Evolutionary conservation across 2,888 invertebrate genomes (phyloP).

Genomic region (Atherix ibis): DNA sequence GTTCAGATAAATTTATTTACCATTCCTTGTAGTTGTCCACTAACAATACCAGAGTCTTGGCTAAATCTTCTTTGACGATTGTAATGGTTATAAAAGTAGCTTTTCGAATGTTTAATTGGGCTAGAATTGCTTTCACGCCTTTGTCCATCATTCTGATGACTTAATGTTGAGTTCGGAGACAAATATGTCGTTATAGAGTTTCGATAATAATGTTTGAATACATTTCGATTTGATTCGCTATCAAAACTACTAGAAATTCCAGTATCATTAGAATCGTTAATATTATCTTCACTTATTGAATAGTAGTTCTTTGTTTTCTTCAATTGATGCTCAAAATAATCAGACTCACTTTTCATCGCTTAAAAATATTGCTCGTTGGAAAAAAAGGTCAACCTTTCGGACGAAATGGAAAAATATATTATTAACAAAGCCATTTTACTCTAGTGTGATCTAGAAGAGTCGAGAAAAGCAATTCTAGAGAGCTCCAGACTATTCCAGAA

Average conservation of each 20-base stretch:
- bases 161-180: constrained; percentile 6
- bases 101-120: constrained; percentile 15
- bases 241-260: constrained; percentile 10
- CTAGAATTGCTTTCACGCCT: constrained; percentile 26
- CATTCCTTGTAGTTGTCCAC: constrained; percentile 20
- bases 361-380: too few species aligned
- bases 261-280: constrained; percentile 9
- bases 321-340: not conserved
- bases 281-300: not conserved
- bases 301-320: not conserved
- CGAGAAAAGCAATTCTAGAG: too few species aligned
- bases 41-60: constrained; percentile 29
- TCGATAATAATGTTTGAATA: constrained; percentile 4
- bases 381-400: too few species aligned
- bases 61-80: constrained; percentile 23
- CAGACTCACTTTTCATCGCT: constrained; percentile 9
- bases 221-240: constrained; percentile 4
- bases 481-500: too few species aligned
- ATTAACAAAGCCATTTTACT: too few species aligned
- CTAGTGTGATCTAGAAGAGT: too few species aligned
- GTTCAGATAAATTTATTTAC: constrained; percentile 7
- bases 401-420: too few species aligned
- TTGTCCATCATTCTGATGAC: constrained; percentile 1
- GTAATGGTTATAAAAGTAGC: constrained; percentile 7
- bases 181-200: constrained; percentile 10